phyloP scores from a whole-genome alignment of 1,140 invertebrate genomes.

The Drosophila neocordata region DNA sequence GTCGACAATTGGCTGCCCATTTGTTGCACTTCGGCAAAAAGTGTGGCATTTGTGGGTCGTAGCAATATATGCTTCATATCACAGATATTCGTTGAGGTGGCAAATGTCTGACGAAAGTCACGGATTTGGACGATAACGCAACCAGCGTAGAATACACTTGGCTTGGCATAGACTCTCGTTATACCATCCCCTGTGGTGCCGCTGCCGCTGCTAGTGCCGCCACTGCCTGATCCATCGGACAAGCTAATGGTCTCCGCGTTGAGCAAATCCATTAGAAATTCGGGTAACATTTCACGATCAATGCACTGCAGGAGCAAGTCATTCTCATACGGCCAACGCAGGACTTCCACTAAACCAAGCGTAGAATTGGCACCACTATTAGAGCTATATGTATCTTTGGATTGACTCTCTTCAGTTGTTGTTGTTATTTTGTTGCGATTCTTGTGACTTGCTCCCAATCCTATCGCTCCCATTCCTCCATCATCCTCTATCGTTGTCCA shows the following conservation, averaged over 20 bases:
- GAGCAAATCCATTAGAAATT: constrained; percentile 92
- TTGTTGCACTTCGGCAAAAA: constrained; percentile 78
- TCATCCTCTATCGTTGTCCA: constrained; percentile 39
- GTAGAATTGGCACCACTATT: constrained; percentile 53
- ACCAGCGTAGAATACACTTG: constrained; percentile 94
- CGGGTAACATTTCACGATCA: constrained; percentile 93
- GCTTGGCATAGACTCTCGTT: constrained; percentile 80
- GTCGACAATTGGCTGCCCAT: constrained; percentile 82
- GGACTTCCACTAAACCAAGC: constrained; percentile 87
- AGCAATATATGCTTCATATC: constrained; percentile 94
- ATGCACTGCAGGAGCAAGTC: constrained; percentile 90
- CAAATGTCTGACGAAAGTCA: constrained; percentile 92
- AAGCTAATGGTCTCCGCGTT: constrained; percentile 87
- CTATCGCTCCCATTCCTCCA: not conserved
- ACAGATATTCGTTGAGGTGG: constrained; percentile 86
- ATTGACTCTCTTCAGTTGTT: constrained; percentile 31
- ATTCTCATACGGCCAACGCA: constrained; percentile 90
- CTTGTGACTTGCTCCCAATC: constrained; percentile 28
- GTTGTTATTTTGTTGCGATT: constrained; percentile 47
- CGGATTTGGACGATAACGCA: constrained; percentile 96
- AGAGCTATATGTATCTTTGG: constrained; percentile 36
- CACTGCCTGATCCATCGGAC: constrained; percentile 43
- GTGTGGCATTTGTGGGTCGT: constrained; percentile 93
- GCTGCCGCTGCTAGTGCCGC: not conserved
- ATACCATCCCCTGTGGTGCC: constrained; percentile 43